Base-by-base conservation (phyloP, 2,888 invertebrate species). In the Acanthopleura granulata region DNA sequence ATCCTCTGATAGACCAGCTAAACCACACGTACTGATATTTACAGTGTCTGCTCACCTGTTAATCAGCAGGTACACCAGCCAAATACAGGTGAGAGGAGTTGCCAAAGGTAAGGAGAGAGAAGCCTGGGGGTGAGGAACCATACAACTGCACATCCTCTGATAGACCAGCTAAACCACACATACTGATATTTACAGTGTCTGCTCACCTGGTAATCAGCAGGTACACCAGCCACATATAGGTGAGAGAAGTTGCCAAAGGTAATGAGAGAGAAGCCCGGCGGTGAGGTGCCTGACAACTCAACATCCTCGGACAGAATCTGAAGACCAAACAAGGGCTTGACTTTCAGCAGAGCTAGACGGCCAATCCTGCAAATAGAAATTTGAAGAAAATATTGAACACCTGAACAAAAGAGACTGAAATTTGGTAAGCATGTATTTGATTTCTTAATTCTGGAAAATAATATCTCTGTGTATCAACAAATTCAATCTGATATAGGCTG, bases 321-420 rank as follows among this genome's bases (percentile, higher is more conserved):
- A n/a, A 71, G 49, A 22, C 71, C 71, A 71, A 71, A 71, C 71
- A 71, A 6, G 50, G 92, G 92, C 62, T 93, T 93, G 0, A 96
- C 94, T 62, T 92, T 92, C 0, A 96, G 88, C 72, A 93, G 93
- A 0, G 94, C 95, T 1, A 94, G 91, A 87, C 94, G 93, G 88
- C 94, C 93, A 78, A 93, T 92, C 84, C 94, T 94, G 80, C 57
- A 82, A 85, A 75, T 4, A 40, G 40, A 40, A 40, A 40, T 40
- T 40, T 40, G 40, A 40, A 40, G 40, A 40, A 40, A 40, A 6
- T 6, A 40, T 6, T 3, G 40, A 40, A 9, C 9, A 6, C 40
- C 40, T 40, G 40, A 40, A 40, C 40, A 40, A n/a, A n/a, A n/a
- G n/a, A n/a, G n/a, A n/a, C n/a, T n/a, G n/a, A n/a, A n/a, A n/a